Evolutionary conservation across 2,797 vertebrate species (phyloP).

Genomic region (Cyclura pinguis): DNA sequence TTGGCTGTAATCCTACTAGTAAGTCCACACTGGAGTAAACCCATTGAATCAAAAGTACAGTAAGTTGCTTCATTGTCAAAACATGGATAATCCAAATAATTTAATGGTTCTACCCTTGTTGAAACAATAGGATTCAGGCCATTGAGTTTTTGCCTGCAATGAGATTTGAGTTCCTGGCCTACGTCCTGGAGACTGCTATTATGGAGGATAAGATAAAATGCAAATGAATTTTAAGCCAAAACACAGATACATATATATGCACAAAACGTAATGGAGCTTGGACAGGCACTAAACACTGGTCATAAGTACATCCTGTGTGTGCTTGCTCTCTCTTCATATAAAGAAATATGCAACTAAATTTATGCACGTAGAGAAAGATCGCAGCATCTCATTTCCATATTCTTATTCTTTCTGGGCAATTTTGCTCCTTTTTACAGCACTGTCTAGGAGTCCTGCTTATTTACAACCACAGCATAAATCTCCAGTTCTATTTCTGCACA

Average conservation of each 20-base stretch:
- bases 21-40: too few species aligned
- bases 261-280: background rate
- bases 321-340: too few species aligned
- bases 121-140: too few species aligned
- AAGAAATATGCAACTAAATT: too few species aligned
- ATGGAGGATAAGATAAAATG: background rate
- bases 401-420: slow-evolving; percentile 14
- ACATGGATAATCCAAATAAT: too few species aligned
- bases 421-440: slow-evolving; percentile 43
- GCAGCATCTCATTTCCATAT: background rate
- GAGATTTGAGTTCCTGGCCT: background rate
- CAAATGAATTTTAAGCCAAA: background rate
- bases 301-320: background rate
- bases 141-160: background rate
- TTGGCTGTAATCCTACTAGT: too few species aligned
- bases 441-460: slow-evolving; percentile 38
- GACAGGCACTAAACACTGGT: background rate
- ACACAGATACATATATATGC: background rate
- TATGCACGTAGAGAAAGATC: background rate
- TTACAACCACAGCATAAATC: slow-evolving; percentile 42
- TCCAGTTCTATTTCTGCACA: slow-evolving; percentile 47
- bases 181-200: background rate
- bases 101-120: too few species aligned
- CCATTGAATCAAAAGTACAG: too few species aligned
- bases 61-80: too few species aligned